Base-by-base conservation (phyloP, 2,888 invertebrate genomes). In the Oithona nana region DNA sequence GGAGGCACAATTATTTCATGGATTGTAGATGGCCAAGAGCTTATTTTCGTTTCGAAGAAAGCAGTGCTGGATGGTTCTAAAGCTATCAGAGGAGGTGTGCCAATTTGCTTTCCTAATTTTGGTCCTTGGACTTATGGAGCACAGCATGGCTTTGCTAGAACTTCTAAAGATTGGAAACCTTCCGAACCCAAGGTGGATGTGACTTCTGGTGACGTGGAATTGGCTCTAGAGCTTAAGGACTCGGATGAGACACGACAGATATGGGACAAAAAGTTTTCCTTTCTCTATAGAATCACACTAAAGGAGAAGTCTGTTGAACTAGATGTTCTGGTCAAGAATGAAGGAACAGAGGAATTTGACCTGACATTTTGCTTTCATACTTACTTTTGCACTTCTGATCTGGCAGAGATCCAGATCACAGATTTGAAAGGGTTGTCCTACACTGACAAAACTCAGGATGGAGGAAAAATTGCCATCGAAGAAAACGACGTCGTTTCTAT, bases 71-170 rank as follows among this genome's bases (percentile, higher is more conserved):
- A 74, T 67, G 71, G 71, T 65, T 71, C 71, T 65, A 74, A 73
- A 65, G 73, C 74, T 1, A 74, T 75, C 50, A 68, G 74, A 64
- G 75, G 75, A 63, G 75, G 75, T 59, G 28, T 63, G 16, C 63
- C 63, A 16, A 28, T 63, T 61, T 50, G 59, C 39, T 63, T 63
- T 11, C 75, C 75, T 48, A 69, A 72, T 49, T 75, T 75, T 70
- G 75, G 75, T 28, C 72, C 74, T 1, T 75, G 75, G 75, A 66
- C 68, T 13, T 66, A 68, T 52, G 74, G 74, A 29, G 74, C 75
- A 4, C 74, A 74, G 63, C 75, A 75, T 70, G 75, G 75, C 31
- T 75, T 75, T 71, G 75, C 75, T 11, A 67, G 75, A 63, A 39
- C 6, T 39, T 73, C 71, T 54, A 71, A 68, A 57, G 67, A 68